These are phyloP conservation scores for Hydrophis major DNA, from an alignment of 2,797 vertebrate genomes.

Conservation along the genomic window DNA sequence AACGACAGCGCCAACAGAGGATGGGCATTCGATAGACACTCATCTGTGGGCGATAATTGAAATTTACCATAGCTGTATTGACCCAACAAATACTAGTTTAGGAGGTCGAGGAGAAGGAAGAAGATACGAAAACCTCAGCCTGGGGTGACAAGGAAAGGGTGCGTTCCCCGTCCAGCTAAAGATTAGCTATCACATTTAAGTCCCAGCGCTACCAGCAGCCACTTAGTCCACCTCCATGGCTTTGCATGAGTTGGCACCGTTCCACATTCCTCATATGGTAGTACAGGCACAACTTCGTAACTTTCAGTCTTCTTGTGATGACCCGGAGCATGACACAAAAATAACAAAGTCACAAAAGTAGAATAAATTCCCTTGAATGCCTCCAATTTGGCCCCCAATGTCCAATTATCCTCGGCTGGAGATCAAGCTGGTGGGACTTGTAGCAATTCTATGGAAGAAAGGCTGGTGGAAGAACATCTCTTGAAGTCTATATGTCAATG, in stretches of 20 bases:
- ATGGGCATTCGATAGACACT: background rate
- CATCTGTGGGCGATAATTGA: background rate
- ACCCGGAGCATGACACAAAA: no score
- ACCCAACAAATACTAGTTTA: rapidly evolving
- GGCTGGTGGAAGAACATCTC: no score
- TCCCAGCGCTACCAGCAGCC: background rate
- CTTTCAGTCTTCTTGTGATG: background rate
- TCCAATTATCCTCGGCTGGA: no score
- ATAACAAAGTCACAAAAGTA: no score
- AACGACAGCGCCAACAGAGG: background rate
- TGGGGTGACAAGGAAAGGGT: rapidly evolving
- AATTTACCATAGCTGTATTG: background rate
- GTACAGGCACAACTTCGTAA: background rate
- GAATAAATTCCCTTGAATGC: no score
- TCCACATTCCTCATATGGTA: background rate
- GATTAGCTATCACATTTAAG: no score
- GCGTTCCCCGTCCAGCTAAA: background rate
- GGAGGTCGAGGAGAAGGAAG: background rate
- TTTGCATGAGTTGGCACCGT: background rate
- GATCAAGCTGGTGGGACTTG: no score
- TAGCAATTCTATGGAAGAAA: no score
- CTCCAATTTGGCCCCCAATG: no score
- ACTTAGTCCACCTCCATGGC: background rate
- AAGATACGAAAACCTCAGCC: background rate
- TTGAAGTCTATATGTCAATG: no score